Conservation (phyloP, 2,888 invertebrate genomes). For the Tiphia femorata region DNA sequence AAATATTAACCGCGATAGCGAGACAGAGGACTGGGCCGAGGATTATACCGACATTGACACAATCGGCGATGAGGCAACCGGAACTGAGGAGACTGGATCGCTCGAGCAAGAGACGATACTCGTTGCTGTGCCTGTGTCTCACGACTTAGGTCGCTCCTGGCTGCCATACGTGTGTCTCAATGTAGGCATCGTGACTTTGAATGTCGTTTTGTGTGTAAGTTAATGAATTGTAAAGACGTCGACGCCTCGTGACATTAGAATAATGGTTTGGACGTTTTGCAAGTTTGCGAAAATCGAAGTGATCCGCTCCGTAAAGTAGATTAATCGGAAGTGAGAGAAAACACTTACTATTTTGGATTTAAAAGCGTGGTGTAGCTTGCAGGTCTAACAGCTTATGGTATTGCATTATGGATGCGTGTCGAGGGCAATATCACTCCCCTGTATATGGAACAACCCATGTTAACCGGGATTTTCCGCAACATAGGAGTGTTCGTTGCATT, state of each 20-base stretch:
- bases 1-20: slow-evolving; percentile 24
- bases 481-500: slow-evolving; percentile 35
- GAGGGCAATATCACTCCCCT: slow-evolving; percentile 50
- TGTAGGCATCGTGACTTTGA: slow-evolving; percentile 44
- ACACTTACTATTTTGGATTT: neutral
- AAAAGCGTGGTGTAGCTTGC: slow-evolving; percentile 44
- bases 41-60: slow-evolving; percentile 49
- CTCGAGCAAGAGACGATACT: slow-evolving; percentile 39
- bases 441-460: slow-evolving; percentile 47
- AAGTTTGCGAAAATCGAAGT: too few relatives aligned
- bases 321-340: neutral
- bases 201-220: slow-evolving; percentile 49
- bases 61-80: slow-evolving; percentile 33
- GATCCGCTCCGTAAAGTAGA: neutral
- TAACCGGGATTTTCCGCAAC: slow-evolving; percentile 42
- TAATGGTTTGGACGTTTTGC: too few relatives aligned
- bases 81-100: slow-evolving; percentile 36
- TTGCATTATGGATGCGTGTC: slow-evolving; percentile 49
- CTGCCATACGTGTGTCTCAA: slow-evolving; percentile 44
- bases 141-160: slow-evolving; percentile 38
- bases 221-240: too few relatives aligned
- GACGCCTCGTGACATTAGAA: too few relatives aligned
- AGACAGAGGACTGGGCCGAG: slow-evolving; percentile 34
- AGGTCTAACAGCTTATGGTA: slow-evolving; percentile 45
- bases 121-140: slow-evolving; percentile 35